These are phyloP conservation scores for Austrolebias charrua DNA, from an alignment of 2,797 vertebrate genomes.

Conservation along the genomic window DNA sequence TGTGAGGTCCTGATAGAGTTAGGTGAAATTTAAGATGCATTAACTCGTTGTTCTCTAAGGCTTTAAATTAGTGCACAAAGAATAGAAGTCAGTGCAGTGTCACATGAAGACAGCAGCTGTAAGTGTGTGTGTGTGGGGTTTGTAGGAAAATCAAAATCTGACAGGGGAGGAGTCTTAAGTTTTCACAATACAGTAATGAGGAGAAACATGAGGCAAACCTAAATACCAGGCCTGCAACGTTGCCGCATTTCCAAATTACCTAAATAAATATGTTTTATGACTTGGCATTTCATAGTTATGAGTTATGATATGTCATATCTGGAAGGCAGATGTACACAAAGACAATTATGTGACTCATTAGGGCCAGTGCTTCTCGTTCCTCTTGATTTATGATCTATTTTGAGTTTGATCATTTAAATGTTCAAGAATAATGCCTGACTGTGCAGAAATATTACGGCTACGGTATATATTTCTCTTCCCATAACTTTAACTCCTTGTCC, in stretches of 20 bases:
- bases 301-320: conserved; percentile 15
- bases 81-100: no score
- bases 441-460: conserved; percentile 5
- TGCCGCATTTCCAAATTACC: neutral
- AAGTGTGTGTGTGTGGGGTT: neutral
- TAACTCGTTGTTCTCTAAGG: neutral
- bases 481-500: neutral
- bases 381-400: conserved; percentile 1
- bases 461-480: neutral
- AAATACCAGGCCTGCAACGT: conserved; percentile 4
- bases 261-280: conserved; percentile 17
- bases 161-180: neutral
- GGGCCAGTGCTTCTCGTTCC: conserved; percentile 8
- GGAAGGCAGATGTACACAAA: conserved; percentile 13
- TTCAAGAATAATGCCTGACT: conserved; percentile 4
- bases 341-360: conserved; percentile 26
- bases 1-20: neutral
- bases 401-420: neutral
- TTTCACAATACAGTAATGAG: neutral
- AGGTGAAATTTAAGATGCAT: neutral
- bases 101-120: no score
- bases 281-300: conserved; percentile 9
- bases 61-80: no score
- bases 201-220: neutral
- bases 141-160: neutral